A percentile compares a stretch with the other conserved stretches of the same genome.
These are phyloP conservation scores for Ibycter americanus DNA, from an alignment of 2,797 vertebrate species.

Conservation along the genomic window DNA sequence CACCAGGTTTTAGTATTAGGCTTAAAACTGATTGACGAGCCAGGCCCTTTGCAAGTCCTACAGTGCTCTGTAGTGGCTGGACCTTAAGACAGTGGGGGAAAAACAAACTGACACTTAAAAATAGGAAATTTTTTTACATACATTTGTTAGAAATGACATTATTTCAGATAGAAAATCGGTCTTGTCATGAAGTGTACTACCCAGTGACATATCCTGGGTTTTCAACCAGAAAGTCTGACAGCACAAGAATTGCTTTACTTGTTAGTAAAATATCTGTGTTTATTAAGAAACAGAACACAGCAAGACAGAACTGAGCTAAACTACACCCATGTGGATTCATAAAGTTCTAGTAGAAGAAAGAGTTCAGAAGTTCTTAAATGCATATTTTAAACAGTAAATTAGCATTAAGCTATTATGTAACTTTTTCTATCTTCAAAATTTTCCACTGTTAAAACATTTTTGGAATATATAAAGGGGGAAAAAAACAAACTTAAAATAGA, in stretches of 20 bases:
- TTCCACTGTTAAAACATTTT: not conserved
- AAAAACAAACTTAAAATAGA: not conserved
- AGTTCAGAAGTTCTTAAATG: not conserved
- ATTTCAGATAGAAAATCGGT: not conserved
- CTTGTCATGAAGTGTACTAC: not conserved
- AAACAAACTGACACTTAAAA: constrained; percentile 12
- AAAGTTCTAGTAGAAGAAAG: not conserved
- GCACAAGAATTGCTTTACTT: not conserved
- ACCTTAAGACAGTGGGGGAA: constrained; percentile 77
- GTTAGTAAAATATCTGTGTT: not conserved
- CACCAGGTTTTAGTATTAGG: constrained; percentile 90
- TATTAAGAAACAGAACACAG: not conserved
- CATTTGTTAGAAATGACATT: not conserved
- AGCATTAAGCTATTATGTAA: not conserved
- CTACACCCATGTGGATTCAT: not conserved
- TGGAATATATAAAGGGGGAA: not conserved
- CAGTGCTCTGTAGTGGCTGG: constrained; percentile 80
- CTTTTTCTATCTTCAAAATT: not conserved
- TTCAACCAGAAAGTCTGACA: not conserved
- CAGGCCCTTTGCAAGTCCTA: constrained; percentile 84
- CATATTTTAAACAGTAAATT: not conserved
- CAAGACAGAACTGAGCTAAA: not conserved
- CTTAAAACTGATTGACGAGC: constrained; percentile 88
- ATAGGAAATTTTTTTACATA: not conserved
- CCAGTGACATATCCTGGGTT: not conserved